Evolutionary conservation across 2,113 vertebrate species (phyloP).

Genomic region (Coptodon rendalli): DNA sequence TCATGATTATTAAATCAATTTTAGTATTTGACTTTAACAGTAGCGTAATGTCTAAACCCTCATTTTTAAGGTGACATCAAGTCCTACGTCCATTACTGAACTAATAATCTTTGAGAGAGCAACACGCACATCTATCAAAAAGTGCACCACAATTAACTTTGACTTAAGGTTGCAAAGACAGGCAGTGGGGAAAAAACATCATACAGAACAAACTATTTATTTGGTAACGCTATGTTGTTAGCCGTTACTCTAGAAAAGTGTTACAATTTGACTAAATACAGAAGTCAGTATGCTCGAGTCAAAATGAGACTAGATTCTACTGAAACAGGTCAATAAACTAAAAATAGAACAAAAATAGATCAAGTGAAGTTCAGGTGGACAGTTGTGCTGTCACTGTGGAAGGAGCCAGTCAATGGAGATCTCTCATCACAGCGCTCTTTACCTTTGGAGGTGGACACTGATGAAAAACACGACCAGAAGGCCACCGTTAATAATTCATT

Average conservation of each 20-base stretch:
- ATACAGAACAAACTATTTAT: not conserved
- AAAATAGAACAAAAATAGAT: not conserved
- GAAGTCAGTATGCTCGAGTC: rapidly evolving
- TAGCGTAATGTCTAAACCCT: not conserved
- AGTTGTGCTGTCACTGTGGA: not conserved
- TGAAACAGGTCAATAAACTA: not conserved
- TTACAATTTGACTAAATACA: not conserved
- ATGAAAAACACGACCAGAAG: constrained; percentile 70
- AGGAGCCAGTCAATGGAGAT: constrained; percentile 33
- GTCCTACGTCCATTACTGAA: not conserved
- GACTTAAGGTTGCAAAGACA: not conserved
- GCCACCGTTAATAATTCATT: constrained; percentile 69
- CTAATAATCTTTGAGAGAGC: not conserved
- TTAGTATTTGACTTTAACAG: not conserved
- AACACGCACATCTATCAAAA: not conserved
- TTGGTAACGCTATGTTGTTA: not conserved
- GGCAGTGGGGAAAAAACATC: not conserved
- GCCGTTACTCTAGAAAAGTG: not conserved
- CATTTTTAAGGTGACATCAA: not conserved
- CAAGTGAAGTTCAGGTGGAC: not conserved
- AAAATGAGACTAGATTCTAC: not conserved
- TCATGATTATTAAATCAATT: not conserved
- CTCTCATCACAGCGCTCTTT: constrained; percentile 33
- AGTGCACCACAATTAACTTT: not conserved
- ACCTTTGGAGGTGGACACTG: constrained; percentile 55